phyloP scores from a whole-genome alignment of 2,888 invertebrate genomes.

The Zaprionus lineosus region DNA sequence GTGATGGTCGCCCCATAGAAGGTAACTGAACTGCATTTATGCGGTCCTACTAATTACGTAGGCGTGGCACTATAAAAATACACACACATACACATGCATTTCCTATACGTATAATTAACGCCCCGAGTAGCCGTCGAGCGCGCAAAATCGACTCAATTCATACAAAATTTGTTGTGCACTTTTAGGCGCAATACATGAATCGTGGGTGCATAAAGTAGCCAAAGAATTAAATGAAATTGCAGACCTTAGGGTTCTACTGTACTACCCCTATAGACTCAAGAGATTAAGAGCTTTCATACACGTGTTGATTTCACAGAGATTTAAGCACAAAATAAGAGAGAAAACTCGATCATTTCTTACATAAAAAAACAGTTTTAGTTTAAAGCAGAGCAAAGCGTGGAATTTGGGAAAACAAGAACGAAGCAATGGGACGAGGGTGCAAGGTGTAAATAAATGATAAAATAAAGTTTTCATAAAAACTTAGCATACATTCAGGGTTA shows the following conservation, averaged over 20 bases:
- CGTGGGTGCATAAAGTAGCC: background rate
- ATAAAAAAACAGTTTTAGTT: too few relatives aligned
- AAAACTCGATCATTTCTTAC: too few relatives aligned
- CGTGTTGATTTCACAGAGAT: too few relatives aligned
- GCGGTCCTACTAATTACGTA: conserved; percentile 31
- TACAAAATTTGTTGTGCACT: conserved; percentile 12
- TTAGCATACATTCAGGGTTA: conserved; percentile 42
- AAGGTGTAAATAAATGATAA: background rate
- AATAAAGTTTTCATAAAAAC: background rate
- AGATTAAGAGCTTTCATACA: too few relatives aligned
- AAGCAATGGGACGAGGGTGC: background rate
- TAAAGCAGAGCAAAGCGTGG: too few relatives aligned
- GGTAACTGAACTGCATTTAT: conserved; percentile 56
- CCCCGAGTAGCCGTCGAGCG: background rate
- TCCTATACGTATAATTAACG: conserved; percentile 16
- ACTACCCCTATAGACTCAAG: too few relatives aligned
- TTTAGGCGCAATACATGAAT: conserved; percentile 4
- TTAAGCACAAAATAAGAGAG: too few relatives aligned
- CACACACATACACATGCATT: background rate
- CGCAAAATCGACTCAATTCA: background rate
- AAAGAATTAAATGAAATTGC: too few relatives aligned
- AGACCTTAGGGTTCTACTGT: too few relatives aligned
- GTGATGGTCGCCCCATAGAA: background rate
- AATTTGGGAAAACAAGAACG: background rate
- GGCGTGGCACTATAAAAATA: conserved; percentile 25